Percentiles rank a stretch among this genome's conserved stretches.
Evolutionary conservation across 2,888 invertebrate genomes (phyloP).

Genomic region (Dryobotodes eremita): DNA sequence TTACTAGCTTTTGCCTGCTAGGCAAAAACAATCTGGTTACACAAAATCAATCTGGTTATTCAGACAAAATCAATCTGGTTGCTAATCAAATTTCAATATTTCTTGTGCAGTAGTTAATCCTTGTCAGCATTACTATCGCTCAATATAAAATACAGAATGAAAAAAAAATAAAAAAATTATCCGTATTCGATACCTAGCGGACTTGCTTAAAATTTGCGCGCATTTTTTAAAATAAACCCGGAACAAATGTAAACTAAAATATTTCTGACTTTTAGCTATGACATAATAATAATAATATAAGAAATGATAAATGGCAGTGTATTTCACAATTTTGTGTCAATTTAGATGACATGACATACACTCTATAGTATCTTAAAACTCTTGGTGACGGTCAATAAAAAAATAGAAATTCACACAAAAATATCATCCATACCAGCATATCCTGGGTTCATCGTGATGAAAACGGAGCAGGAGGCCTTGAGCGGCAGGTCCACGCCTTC

Average conservation of each 20-base stretch:
- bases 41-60: neutral
- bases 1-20: neutral
- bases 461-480: too few species aligned
- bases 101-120: neutral
- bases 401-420: too few species aligned
- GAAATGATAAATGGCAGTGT: neutral
- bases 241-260: neutral
- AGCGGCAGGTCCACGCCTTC: too few species aligned
- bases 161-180: neutral
- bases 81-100: neutral
- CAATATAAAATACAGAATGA: neutral
- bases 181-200: neutral
- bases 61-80: neutral
- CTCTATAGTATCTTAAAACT: neutral
- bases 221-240: neutral
- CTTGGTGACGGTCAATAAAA: too few species aligned
- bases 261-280: neutral
- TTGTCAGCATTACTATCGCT: neutral
- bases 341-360: neutral
- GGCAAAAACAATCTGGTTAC: neutral
- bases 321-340: neutral
- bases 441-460: too few species aligned
- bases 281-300: neutral
- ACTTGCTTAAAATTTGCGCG: too few species aligned
- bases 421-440: too few species aligned